phyloP scores from a whole-genome alignment of 2,113 vertebrate species.

The Collichthys lucidus region DNA sequence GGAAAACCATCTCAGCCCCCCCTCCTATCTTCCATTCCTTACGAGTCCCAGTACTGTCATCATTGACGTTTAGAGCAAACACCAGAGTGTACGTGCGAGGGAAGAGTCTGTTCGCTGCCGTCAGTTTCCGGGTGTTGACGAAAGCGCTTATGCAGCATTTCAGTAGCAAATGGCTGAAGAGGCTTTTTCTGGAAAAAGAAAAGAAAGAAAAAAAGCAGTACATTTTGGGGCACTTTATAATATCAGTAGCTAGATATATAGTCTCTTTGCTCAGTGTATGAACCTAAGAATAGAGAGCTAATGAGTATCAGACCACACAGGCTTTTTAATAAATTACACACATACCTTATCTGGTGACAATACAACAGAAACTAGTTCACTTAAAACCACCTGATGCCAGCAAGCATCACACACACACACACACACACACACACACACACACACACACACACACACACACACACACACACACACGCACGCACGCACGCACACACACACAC shows the following conservation, averaged over 20 bases:
- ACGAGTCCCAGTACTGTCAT: constrained; percentile 86
- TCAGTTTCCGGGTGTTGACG: constrained; percentile 57
- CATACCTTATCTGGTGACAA: not conserved
- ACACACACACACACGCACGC: not conserved
- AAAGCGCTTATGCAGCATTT: constrained; percentile 68
- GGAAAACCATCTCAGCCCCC: constrained; percentile 81
- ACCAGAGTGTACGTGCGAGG: not conserved
- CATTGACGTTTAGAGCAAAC: constrained; percentile 71
- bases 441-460: not conserved
- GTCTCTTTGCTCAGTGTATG: constrained; percentile 29
- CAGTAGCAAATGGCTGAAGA: constrained; percentile 55
- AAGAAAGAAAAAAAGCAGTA: constrained; percentile 14
- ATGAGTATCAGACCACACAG: constrained; percentile 10
- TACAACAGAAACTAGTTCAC: not conserved
- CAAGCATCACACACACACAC: not conserved
- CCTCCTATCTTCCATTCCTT: constrained; percentile 62
- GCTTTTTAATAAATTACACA: constrained; percentile 2
- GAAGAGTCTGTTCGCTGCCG: constrained; percentile 2
- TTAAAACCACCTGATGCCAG: constrained; percentile 29
- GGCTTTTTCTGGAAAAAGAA: constrained; percentile 51
- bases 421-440: not conserved
- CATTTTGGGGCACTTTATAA: constrained; percentile 52
- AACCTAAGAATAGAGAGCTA: constrained; percentile 30
- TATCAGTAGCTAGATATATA: constrained; percentile 45
- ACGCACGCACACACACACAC: not conserved